phyloP scores from a whole-genome alignment of 2,113 vertebrate genomes.

The Eublepharis macularius region DNA sequence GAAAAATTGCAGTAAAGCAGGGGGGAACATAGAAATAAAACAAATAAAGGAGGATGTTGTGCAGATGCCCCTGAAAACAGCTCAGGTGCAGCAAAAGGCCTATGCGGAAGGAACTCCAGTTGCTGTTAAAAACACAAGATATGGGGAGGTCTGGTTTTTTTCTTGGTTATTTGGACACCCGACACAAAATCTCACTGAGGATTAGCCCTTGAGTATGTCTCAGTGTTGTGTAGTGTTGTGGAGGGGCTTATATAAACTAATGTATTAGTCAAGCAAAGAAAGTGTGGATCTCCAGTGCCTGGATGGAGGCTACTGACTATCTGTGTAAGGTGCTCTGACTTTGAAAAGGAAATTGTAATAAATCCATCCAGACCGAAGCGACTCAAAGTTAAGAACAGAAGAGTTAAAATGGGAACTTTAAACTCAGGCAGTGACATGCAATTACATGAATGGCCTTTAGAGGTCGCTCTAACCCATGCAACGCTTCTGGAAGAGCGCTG shows the following conservation, averaged over 20 bases:
- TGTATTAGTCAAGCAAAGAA: not conserved
- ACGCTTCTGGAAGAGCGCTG: not conserved
- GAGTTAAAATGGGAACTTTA: not conserved
- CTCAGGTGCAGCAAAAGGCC: too few species aligned
- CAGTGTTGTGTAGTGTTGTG: not conserved
- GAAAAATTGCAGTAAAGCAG: too few species aligned
- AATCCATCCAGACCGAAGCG: not conserved
- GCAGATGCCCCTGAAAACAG: too few species aligned
- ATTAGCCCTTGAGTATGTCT: not conserved
- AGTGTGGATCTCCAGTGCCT: not conserved
- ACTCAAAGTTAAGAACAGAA: not conserved
- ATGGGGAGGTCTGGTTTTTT: not conserved
- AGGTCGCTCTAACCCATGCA: not conserved
- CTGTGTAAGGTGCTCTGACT: not conserved
- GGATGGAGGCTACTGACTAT: not conserved
- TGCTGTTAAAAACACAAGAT: not conserved
- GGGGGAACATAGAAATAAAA: too few species aligned
- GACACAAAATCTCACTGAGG: not conserved
- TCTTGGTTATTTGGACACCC: not conserved
- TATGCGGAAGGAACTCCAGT: too few species aligned
- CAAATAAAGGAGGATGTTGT: too few species aligned
- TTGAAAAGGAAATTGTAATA: not conserved
- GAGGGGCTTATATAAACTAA: not conserved
- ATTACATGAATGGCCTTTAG: not conserved
- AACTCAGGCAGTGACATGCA: not conserved